phyloP scores from a whole-genome alignment of 2,797 vertebrate species.

The Tenualosa ilisha region DNA sequence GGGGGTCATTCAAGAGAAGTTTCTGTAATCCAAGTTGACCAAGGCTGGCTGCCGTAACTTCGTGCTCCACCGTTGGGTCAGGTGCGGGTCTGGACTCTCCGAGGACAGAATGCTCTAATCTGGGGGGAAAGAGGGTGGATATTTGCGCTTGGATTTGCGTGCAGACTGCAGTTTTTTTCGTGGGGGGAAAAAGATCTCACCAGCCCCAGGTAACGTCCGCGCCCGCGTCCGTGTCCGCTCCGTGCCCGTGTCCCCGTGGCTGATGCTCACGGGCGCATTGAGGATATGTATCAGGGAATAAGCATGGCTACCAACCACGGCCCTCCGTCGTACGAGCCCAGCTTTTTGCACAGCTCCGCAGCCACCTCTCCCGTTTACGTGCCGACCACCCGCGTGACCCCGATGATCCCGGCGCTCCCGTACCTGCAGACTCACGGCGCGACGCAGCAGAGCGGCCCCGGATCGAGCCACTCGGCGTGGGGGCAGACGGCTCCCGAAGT shows the following conservation, averaged over 20 bases:
- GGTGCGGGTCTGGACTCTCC: not conserved
- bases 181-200: not conserved
- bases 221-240: no score
- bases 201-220: not conserved
- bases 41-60: not conserved
- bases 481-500: conserved; percentile 81
- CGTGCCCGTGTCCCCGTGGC: no score
- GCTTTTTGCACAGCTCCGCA: conserved; percentile 84
- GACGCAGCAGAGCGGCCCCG: conserved; percentile 82
- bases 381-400: conserved; percentile 87
- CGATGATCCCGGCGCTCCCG: conserved; percentile 87
- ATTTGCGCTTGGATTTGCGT: not conserved
- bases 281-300: conserved; percentile 92
- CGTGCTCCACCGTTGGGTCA: not conserved
- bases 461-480: conserved; percentile 83
- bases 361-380: conserved; percentile 90
- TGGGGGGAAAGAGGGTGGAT: no score
- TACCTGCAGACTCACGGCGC: conserved; percentile 85
- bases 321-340: conserved; percentile 84
- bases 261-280: no score
- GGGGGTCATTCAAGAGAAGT: not conserved
- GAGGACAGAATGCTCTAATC: not conserved
- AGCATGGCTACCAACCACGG: conserved; percentile 88
- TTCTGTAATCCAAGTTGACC: not conserved
- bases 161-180: not conserved